Evolutionary conservation across 2,797 vertebrate genomes (phyloP).

Genomic region (Iguana delicatissima): DNA sequence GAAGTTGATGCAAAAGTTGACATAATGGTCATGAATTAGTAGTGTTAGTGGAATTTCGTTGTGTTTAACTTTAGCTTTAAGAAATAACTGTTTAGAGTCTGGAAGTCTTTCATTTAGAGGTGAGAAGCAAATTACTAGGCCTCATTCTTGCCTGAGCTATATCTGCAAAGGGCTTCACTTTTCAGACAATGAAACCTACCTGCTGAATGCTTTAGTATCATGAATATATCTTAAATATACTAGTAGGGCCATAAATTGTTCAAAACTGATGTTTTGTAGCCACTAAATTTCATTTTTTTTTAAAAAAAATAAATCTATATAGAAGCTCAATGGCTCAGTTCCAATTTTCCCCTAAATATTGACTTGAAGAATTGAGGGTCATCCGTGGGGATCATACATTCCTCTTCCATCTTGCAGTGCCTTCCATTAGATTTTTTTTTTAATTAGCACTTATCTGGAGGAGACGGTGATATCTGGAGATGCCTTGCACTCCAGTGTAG

Average conservation of each 20-base stretch:
- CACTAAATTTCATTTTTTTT: neutral
- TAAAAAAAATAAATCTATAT: neutral
- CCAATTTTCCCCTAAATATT: neutral
- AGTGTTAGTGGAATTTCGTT: neutral
- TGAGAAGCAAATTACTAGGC: too few relatives aligned
- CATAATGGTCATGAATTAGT: neutral
- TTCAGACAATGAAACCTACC: neutral
- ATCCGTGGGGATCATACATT: neutral
- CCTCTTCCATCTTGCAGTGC: neutral
- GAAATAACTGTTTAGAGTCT: neutral
- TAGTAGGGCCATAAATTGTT: neutral
- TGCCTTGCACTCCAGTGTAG: neutral
- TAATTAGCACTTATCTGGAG: neutral
- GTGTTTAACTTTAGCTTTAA: neutral
- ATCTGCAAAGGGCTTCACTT: neutral
- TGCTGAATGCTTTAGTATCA: neutral
- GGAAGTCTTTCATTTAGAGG: neutral
- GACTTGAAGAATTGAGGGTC: neutral
- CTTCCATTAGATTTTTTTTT: neutral
- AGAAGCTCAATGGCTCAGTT: neutral
- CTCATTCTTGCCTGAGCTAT: neutral
- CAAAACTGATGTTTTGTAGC: neutral
- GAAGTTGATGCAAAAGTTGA: neutral
- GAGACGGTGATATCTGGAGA: too few relatives aligned
- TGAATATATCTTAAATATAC: neutral